Evolutionary conservation across 2,113 vertebrate genomes (phyloP).

Genomic region (Etheostoma spectabile): DNA sequence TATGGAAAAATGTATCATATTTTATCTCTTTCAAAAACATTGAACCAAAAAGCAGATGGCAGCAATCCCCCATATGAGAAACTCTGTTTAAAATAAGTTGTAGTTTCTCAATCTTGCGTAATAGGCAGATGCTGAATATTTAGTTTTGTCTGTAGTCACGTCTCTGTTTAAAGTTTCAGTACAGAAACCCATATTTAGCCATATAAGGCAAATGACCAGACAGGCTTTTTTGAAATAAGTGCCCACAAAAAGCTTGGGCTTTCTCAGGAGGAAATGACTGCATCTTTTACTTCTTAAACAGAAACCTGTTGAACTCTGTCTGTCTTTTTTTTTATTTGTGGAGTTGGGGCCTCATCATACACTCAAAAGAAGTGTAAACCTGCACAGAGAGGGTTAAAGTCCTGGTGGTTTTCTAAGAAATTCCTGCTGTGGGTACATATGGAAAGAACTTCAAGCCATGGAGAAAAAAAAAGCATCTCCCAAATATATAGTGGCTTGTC

Average conservation of each 20-base stretch:
- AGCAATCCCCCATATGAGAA: no score
- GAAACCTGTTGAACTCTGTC: neutral
- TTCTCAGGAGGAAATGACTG: slow-evolving; percentile 44
- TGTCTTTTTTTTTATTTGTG: slow-evolving; percentile 19
- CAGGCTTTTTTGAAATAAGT: slow-evolving; percentile 31
- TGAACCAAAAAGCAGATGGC: neutral
- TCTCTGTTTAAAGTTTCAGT: slow-evolving; percentile 4
- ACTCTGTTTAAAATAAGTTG: neutral
- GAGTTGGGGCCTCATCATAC: neutral
- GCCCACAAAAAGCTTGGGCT: slow-evolving; percentile 52
- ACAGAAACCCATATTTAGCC: slow-evolving; percentile 2
- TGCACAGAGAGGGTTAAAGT: slow-evolving; percentile 46
- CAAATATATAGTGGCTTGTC: neutral
- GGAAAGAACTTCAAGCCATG: slow-evolving; percentile 32
- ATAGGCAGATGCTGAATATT: neutral
- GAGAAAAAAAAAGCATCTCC: slow-evolving; percentile 39
- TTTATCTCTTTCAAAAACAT: neutral
- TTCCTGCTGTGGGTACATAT: slow-evolving; percentile 60
- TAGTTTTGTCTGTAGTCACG: slow-evolving; percentile 4
- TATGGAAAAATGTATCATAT: slow-evolving; percentile 11
- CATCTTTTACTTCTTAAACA: slow-evolving; percentile 35
- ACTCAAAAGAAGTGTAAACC: slow-evolving; percentile 16
- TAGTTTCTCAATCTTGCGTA: neutral
- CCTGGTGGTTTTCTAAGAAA: slow-evolving; percentile 61
- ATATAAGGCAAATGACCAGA: slow-evolving; percentile 41